Conservation (phyloP, 2,888 invertebrate species). For the Tenthredo amoena region DNA sequence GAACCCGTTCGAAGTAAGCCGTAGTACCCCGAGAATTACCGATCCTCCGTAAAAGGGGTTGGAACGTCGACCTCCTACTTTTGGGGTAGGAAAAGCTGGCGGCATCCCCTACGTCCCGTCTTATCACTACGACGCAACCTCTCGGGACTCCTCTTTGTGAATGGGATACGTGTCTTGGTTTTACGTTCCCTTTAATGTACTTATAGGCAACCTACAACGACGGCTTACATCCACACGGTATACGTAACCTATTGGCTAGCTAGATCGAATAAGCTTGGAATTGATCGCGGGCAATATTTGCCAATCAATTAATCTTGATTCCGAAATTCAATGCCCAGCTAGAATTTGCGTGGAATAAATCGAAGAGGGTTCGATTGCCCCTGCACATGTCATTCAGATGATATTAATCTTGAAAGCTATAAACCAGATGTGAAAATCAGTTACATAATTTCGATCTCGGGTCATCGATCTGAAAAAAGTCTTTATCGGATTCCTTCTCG, state of each 20-base stretch:
- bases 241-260: background rate
- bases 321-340: background rate
- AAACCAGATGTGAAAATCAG: background rate
- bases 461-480: background rate
- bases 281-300: conserved; percentile 35
- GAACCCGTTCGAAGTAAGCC: conserved; percentile 51
- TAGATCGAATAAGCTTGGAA: conserved; percentile 49
- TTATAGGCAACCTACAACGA: conserved; percentile 44
- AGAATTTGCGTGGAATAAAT: background rate
- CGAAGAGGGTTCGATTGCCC: background rate
- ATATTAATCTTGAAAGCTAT: background rate
- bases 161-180: conserved; percentile 59
- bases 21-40: conserved; percentile 39
- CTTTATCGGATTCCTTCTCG: background rate
- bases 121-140: conserved; percentile 55
- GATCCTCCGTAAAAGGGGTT: conserved; percentile 39
- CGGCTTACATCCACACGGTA: background rate
- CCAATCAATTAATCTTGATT: background rate
- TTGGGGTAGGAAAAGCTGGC: conserved; percentile 49
- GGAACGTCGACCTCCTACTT: conserved; percentile 47
- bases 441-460: background rate
- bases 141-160: conserved; percentile 57
- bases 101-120: conserved; percentile 46
- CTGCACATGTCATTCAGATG: background rate
- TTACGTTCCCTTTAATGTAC: conserved; percentile 58